phyloP scores from a whole-genome alignment of 2,797 vertebrate species.

The Glyptemys insculpta region DNA sequence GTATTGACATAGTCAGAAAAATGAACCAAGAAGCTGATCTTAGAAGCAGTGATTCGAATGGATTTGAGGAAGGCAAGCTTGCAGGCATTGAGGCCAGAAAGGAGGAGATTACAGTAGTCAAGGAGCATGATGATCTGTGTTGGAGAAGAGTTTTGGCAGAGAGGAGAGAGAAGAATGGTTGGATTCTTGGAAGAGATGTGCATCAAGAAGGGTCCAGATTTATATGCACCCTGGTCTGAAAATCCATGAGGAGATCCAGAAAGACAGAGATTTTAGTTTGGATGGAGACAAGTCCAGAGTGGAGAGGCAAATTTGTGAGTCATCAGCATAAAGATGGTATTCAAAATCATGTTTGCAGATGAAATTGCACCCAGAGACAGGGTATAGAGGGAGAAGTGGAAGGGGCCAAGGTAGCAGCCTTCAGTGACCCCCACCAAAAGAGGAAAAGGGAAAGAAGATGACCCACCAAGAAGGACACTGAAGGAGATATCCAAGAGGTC shows the following conservation, averaged over 20 bases:
- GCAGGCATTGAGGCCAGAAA: neutral
- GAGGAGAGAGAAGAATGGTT: too few relatives aligned
- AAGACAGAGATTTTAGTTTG: neutral
- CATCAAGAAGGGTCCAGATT: neutral
- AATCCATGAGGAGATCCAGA: neutral
- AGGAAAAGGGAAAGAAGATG: neutral
- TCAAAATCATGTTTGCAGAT: neutral
- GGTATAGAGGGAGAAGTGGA: neutral
- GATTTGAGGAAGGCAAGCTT: neutral
- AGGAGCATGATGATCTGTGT: neutral
- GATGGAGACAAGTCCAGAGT: neutral
- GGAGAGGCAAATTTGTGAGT: neutral
- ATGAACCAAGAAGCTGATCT: slow-evolving; percentile 37
- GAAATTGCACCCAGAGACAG: neutral
- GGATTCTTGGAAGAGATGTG: neutral
- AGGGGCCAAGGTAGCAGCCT: neutral
- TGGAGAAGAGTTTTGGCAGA: neutral
- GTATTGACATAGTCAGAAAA: slow-evolving; percentile 26
- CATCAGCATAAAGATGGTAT: neutral
- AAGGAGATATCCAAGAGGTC: neutral
- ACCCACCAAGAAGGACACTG: neutral
- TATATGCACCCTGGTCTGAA: neutral
- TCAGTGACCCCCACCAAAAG: neutral
- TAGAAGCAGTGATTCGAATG: neutral
- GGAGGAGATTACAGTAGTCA: neutral